Evolutionary conservation across 2,797 vertebrate genomes (phyloP).

Genomic region (Crax fasciolata): DNA sequence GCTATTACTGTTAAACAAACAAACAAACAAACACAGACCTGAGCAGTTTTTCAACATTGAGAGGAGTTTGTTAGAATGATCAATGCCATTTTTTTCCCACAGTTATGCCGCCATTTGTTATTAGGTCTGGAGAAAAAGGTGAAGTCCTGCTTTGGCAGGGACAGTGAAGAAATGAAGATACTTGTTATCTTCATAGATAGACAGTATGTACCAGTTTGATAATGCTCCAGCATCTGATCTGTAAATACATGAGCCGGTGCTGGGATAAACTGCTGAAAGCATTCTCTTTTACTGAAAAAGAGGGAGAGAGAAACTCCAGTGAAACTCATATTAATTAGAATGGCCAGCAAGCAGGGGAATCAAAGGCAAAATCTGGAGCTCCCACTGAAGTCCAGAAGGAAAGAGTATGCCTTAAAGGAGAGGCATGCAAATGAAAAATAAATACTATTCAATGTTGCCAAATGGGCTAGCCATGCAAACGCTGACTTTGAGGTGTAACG

Average conservation of each 20-base stretch:
- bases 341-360: constrained; percentile 38
- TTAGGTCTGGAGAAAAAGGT: neutral
- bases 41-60: neutral
- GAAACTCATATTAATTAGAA: constrained; percentile 48
- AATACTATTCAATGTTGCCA: neutral
- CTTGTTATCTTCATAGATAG: neutral
- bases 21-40: neutral
- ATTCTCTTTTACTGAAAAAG: neutral
- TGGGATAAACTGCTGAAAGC: neutral
- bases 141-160: neutral
- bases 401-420: constrained; percentile 43
- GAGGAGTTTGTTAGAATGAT: neutral
- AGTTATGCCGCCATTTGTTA: neutral
- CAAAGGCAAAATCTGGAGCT: constrained; percentile 55
- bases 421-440: constrained; percentile 54
- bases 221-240: neutral
- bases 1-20: neutral
- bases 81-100: neutral
- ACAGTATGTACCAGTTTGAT: neutral
- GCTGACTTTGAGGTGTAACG: neutral
- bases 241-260: neutral
- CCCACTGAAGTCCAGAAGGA: constrained; percentile 18
- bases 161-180: constrained; percentile 4
- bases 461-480: constrained; percentile 17
- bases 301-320: constrained; percentile 6